phyloP scores from a whole-genome alignment of 2,888 invertebrate genomes.

The Bursaphelenchus okinawaensis region DNA sequence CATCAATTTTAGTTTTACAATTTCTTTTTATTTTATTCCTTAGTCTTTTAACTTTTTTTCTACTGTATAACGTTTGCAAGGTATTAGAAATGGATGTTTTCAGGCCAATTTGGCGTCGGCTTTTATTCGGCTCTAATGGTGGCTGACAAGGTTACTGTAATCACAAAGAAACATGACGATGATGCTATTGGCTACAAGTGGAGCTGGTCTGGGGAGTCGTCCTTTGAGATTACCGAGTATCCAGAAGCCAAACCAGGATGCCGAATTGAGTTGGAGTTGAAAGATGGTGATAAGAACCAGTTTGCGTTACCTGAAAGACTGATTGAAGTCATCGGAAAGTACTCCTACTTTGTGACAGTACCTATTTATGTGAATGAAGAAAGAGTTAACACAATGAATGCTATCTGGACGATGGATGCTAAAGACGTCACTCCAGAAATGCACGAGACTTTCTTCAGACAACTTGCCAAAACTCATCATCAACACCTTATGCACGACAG shows the following conservation, averaged over 20 bases:
- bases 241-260: constrained; percentile 81
- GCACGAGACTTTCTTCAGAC: constrained; percentile 79
- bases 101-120: constrained; percentile 85
- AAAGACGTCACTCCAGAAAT: constrained; percentile 78
- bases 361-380: constrained; percentile 85
- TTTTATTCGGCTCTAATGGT: constrained; percentile 98
- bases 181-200: constrained; percentile 72
- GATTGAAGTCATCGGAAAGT: constrained; percentile 65
- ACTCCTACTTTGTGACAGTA: constrained; percentile 92
- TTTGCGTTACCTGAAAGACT: constrained; percentile 81
- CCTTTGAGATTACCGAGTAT: constrained; percentile 80
- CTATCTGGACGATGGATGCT: constrained; percentile 82
- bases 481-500: constrained; percentile 52
- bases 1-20: no score
- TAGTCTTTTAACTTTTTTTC: neutral
- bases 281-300: constrained; percentile 76
- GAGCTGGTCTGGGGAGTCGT: constrained; percentile 73
- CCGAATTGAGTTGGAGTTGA: constrained; percentile 83
- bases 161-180: constrained; percentile 72
- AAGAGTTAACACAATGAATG: constrained; percentile 70
- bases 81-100: neutral
- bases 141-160: constrained; percentile 74
- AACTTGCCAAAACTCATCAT: constrained; percentile 34
- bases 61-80: no score
- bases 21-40: neutral